phyloP scores from a whole-genome alignment of 2,888 invertebrate species.

The Patella caerulea region DNA sequence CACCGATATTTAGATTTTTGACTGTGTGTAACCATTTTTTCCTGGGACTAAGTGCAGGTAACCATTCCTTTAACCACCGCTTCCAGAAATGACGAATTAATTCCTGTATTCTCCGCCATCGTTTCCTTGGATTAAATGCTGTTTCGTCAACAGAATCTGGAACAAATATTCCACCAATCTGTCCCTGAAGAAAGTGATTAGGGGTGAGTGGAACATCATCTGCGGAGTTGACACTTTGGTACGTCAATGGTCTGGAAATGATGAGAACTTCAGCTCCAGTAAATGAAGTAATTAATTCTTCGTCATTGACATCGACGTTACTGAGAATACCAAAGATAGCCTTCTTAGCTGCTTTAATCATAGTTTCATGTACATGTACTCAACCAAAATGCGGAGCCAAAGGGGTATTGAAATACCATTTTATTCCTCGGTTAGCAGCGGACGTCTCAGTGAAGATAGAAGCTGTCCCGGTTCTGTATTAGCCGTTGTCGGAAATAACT shows the following conservation, averaged over 20 bases:
- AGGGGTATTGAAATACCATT: conserved; percentile 41
- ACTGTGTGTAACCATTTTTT: background rate
- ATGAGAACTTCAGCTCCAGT: no score
- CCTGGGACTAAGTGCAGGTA: background rate
- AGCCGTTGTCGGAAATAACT: conserved; percentile 26
- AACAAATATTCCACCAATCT: conserved; percentile 13
- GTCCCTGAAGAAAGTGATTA: conserved; percentile 29
- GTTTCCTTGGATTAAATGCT: no score
- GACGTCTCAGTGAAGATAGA: conserved; percentile 4
- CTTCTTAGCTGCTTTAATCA: conserved; percentile 32
- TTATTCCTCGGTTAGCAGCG: conserved; percentile 16
- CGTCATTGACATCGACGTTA: background rate
- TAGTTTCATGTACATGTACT: conserved; percentile 36
- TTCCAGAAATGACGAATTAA: background rate
- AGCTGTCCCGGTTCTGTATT: conserved; percentile 26
- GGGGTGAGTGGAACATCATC: conserved; percentile 22
- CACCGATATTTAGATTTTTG: background rate
- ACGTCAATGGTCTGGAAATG: no score
- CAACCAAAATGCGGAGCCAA: no score
- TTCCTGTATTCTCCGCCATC: no score
- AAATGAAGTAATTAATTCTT: no score
- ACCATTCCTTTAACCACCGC: conserved; percentile 4
- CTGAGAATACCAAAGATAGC: conserved; percentile 16
- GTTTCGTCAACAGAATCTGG: no score
- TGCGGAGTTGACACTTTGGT: background rate